A percentile compares a stretch with the other conserved stretches of the same genome.
Conservation (phyloP, 2,888 invertebrate species). For the Icerya purchasi region DNA sequence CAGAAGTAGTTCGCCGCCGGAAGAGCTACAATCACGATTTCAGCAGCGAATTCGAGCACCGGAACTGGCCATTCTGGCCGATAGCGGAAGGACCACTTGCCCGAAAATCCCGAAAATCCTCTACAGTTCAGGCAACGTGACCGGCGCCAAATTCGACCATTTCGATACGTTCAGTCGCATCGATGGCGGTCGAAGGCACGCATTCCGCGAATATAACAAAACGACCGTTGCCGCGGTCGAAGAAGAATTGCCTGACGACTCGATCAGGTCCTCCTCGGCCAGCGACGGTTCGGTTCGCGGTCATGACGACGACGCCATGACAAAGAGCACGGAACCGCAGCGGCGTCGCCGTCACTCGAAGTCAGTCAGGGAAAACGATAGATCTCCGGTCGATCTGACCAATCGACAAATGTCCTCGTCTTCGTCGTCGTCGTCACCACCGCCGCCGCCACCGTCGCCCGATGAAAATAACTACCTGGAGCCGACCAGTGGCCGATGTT, state of each 20-base stretch:
- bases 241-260: conserved; percentile 27
- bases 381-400: conserved; percentile 26
- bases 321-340: too few relatives aligned
- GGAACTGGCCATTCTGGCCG: conserved; percentile 11
- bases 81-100: conserved; percentile 8
- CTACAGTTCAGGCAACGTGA: background rate
- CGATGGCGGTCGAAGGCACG: too few relatives aligned
- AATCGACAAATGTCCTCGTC: conserved; percentile 24
- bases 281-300: conserved; percentile 9
- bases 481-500: conserved; percentile 1
- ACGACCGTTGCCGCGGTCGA: conserved; percentile 14
- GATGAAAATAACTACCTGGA: conserved; percentile 19
- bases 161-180: too few relatives aligned
- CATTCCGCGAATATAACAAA: background rate
- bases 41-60: conserved; percentile 3
- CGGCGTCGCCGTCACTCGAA: too few relatives aligned
- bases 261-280: conserved; percentile 24
- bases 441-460: conserved; percentile 19
- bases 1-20: background rate
- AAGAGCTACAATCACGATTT: background rate
- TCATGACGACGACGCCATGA: conserved; percentile 6
- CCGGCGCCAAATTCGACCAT: conserved; percentile 23
- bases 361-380: conserved; percentile 20
- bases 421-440: conserved; percentile 18
- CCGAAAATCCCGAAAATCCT: conserved; percentile 4